phyloP scores from a whole-genome alignment of 1,140 invertebrate genomes.

The Uloborus diversus region DNA sequence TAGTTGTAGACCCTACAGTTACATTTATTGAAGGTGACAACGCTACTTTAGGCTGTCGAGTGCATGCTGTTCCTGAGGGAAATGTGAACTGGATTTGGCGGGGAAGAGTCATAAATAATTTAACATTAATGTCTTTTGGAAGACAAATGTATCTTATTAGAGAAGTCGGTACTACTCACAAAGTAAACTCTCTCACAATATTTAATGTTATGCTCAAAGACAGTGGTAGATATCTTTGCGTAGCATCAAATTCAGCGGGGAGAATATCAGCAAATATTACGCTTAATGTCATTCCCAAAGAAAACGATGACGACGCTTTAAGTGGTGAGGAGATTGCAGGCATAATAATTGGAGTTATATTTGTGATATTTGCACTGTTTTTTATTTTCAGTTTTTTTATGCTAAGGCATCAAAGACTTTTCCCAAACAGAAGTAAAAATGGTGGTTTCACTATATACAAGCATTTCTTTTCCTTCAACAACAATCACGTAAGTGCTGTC shows the following conservation, averaged over 20 bases:
- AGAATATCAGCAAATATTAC: constrained; percentile 92
- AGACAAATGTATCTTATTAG: constrained; percentile 79
- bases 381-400: constrained; percentile 72
- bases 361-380: constrained; percentile 79
- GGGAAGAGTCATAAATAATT: constrained; percentile 80
- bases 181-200: constrained; percentile 81
- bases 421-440: constrained; percentile 37
- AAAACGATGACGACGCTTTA: constrained; percentile 78
- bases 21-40: constrained; percentile 57
- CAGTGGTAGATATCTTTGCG: constrained; percentile 88
- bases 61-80: constrained; percentile 80
- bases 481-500: constrained; percentile 32
- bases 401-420: constrained; percentile 52
- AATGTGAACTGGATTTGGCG: constrained; percentile 88
- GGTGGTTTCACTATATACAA: constrained; percentile 42
- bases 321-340: constrained; percentile 86
- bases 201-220: constrained; percentile 88
- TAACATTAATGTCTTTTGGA: constrained; percentile 68
- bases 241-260: constrained; percentile 90
- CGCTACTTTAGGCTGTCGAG: constrained; percentile 81
- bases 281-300: constrained; percentile 75
- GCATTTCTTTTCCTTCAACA: constrained; percentile 49
- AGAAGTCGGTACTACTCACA: constrained; percentile 77
- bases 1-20: constrained; percentile 70
- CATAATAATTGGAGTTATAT: constrained; percentile 80